phyloP scores from a whole-genome alignment of 2,797 vertebrate species.

The Buceros bicornis region DNA sequence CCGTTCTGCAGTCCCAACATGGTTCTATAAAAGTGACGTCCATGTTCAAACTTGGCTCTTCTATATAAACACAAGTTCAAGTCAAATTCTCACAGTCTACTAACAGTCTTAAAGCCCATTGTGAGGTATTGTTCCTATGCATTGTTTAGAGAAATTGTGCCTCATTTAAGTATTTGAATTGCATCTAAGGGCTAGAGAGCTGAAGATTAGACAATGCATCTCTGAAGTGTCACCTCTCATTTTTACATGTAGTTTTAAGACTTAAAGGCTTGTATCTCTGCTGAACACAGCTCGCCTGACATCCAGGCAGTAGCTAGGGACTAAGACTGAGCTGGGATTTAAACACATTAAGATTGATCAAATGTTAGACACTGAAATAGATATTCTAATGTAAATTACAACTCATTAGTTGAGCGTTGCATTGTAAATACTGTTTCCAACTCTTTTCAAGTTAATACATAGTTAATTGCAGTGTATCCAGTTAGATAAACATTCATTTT shows the following conservation, averaged over 20 bases:
- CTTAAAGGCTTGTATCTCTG: neutral
- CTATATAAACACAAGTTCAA: neutral
- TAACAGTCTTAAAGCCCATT: neutral
- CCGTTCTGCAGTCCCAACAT: neutral
- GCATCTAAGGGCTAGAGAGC: neutral
- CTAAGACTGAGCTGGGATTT: neutral
- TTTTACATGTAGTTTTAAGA: neutral
- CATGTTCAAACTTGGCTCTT: neutral
- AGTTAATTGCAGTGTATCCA: neutral
- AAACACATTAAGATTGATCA: neutral
- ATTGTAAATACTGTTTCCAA: neutral
- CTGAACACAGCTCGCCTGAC: neutral
- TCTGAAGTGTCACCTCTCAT: neutral
- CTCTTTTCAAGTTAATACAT: neutral
- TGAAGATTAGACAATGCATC: neutral
- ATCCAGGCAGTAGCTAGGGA: neutral
- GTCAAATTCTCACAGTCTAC: neutral
- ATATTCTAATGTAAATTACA: neutral
- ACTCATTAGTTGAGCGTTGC: neutral
- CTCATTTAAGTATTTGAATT: neutral
- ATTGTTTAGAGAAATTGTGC: neutral
- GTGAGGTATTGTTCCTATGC: neutral
- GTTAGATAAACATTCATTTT: neutral
- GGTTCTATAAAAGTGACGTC: neutral
- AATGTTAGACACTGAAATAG: neutral